Conservation (phyloP, 2,888 invertebrate genomes). For the Scaptomyza flava region DNA sequence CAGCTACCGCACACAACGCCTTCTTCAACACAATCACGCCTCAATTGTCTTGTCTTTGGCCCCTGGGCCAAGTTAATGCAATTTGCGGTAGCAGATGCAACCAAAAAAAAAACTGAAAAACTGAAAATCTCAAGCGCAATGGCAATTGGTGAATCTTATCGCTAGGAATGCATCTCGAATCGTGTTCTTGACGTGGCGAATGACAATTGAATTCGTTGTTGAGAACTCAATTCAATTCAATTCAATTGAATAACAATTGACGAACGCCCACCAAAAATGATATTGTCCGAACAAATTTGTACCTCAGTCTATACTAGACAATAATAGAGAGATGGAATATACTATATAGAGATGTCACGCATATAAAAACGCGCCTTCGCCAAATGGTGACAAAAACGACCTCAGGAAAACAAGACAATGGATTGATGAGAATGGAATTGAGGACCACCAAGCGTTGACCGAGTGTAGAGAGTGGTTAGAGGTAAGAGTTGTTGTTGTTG, state of each 20-base stretch:
- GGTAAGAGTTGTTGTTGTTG: constrained; percentile 1
- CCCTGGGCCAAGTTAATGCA: constrained; percentile 59
- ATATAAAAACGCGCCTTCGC: constrained; percentile 66
- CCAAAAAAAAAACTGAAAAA: constrained; percentile 1
- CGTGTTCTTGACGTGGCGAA: constrained; percentile 29
- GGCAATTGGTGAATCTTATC: constrained; percentile 44
- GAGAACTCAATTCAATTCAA: constrained; percentile 30
- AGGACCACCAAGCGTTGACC: constrained; percentile 52
- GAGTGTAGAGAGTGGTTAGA: constrained; percentile 32
- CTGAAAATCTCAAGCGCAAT: constrained; percentile 4
- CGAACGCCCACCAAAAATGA: constrained; percentile 55
- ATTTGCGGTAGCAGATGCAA: constrained; percentile 66
- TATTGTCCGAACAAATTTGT: constrained; percentile 19
- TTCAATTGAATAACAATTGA: constrained; percentile 68
- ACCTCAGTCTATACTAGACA: background rate
- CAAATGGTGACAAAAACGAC: constrained; percentile 39
- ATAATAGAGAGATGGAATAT: constrained; percentile 65
- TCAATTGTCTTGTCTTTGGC: constrained; percentile 58
- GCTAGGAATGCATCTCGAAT: constrained; percentile 57
- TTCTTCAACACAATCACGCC: constrained; percentile 66
- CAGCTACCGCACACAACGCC: constrained; percentile 71
- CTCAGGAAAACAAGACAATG: constrained; percentile 41
- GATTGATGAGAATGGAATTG: constrained; percentile 32
- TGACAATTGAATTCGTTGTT: constrained; percentile 45
- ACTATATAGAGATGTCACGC: constrained; percentile 71